Base-by-base conservation (phyloP, 1,140 invertebrate species). In the Lepidurus apus region DNA sequence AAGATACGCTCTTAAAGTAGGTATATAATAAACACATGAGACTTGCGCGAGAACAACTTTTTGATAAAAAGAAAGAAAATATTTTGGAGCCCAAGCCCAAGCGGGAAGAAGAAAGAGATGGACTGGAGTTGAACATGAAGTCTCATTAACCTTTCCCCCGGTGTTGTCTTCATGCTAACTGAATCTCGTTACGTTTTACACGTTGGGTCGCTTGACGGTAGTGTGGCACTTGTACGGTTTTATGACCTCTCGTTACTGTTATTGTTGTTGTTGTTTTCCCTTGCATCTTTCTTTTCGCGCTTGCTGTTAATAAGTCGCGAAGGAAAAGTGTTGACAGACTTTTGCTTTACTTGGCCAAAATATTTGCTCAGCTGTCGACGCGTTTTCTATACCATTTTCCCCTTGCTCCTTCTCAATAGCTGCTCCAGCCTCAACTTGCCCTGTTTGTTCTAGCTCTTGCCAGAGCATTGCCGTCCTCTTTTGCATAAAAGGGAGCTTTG, bases 311-410 rank as follows among this genome's bases (percentile, higher is more conserved):
- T 65, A 65, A 65, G 53, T 65, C 53, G 53, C 53, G 17, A 17
- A 65, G 53, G 53, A 65, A 65, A 65, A 65, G 53, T 65, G 53
- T 65, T 65, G 53, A 65, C 53, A 34, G 53, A 65, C 17, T 65
- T 21, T 65, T n/a, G 53, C 53, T 65, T 65, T 65, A n/a, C 53
- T 17, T 13, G 53, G 53, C 53, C 53, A 65, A 65, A 65, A 65
- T 65, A 65, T 65, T 65, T 21, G 53, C 53, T 65, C 53, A 65
- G 53, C 53, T 65, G 53, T 65, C 53, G 53, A 65, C 53, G 53
- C 53, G 53, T 65, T 65, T 65, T 65, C 53, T 65, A n/a, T 21
- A 17, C 53, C 53, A 5, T 47, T 7, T 65, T 21, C 53, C 53
- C 21, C 53, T 65, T 21, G 53, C 21, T 13, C 53, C 6, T 21